phyloP scores from a whole-genome alignment of 2,113 vertebrate species.

The Thamnophis sirtalis region DNA sequence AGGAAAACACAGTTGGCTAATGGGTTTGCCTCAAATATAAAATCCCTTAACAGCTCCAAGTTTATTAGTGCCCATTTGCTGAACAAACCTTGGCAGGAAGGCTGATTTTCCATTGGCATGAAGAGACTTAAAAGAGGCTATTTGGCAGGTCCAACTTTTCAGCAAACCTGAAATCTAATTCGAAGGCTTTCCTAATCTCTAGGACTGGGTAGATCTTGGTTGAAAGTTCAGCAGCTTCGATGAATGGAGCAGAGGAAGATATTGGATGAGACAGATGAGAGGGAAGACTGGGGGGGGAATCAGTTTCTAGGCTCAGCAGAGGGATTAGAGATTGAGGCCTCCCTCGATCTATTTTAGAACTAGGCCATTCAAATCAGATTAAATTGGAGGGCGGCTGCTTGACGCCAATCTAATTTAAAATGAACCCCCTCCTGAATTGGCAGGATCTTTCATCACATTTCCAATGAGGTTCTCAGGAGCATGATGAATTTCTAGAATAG shows the following conservation, averaged over 20 bases:
- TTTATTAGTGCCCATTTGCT: conserved; percentile 62
- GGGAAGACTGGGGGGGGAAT: not conserved
- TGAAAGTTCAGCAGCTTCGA: conserved; percentile 44
- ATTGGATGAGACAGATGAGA: conserved; percentile 5
- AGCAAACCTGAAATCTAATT: conserved; percentile 55
- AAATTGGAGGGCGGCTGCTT: not conserved
- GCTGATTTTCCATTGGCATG: conserved; percentile 60
- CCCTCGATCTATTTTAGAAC: not conserved
- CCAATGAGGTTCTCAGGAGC: not conserved
- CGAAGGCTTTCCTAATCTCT: conserved; percentile 45
- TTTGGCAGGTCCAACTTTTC: conserved; percentile 54
- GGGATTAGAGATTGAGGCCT: not conserved
- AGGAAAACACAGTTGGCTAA: conserved; percentile 59
- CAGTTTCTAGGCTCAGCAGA: conserved; percentile 6
- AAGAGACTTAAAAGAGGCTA: conserved; percentile 34
- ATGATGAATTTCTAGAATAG: not conserved
- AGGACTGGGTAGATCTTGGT: conserved; percentile 34
- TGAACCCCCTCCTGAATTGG: not conserved
- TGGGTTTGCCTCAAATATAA: conserved; percentile 47
- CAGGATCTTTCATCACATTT: not conserved
- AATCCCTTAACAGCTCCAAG: conserved; percentile 41
- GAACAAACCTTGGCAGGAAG: conserved; percentile 54
- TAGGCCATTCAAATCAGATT: not conserved
- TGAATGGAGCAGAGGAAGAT: conserved; percentile 28
- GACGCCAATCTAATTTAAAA: conserved; percentile 12